A percentile compares a stretch with the other conserved stretches of the same genome.
These are phyloP conservation scores for Picathartes gymnocephalus DNA, from an alignment of 2,113 vertebrate species.

Conservation along the genomic window DNA sequence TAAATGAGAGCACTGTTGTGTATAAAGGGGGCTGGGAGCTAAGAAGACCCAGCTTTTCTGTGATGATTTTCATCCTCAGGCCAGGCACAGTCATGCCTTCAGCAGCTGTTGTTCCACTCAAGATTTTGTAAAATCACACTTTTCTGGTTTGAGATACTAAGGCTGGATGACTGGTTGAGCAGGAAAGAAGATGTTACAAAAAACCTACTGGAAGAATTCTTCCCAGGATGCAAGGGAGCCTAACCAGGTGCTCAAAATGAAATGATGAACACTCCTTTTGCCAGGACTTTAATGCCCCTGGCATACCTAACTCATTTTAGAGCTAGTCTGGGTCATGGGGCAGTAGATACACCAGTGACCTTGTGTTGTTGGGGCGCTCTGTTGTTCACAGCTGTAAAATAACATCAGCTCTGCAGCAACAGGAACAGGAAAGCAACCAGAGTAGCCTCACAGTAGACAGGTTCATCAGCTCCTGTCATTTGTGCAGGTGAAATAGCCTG, in stretches of 20 bases:
- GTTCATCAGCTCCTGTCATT: not conserved
- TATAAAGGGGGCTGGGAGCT: not conserved
- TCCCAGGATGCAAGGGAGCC: not conserved
- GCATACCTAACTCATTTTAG: not conserved
- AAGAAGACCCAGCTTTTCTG: not conserved
- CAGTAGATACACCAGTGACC: not conserved
- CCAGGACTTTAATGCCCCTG: not conserved
- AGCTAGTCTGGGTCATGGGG: rapidly evolving
- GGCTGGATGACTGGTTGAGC: not conserved
- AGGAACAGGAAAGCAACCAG: not conserved
- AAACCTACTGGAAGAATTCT: not conserved
- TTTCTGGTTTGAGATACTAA: not conserved
- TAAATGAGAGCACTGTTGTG: not conserved
- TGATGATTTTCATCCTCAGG: not conserved
- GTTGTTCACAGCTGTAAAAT: not conserved
- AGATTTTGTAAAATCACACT: not conserved
- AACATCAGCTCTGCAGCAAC: not conserved
- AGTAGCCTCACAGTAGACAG: not conserved
- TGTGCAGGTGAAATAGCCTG: not conserved
- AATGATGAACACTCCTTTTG: not conserved
- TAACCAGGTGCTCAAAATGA: not conserved
- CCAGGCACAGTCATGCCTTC: not conserved
- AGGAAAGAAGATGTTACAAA: not conserved
- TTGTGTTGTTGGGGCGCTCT: not conserved
- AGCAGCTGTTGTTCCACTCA: not conserved